Base-by-base conservation (phyloP, 2,888 invertebrate species). In the Hemistola chrysoprasaria region DNA sequence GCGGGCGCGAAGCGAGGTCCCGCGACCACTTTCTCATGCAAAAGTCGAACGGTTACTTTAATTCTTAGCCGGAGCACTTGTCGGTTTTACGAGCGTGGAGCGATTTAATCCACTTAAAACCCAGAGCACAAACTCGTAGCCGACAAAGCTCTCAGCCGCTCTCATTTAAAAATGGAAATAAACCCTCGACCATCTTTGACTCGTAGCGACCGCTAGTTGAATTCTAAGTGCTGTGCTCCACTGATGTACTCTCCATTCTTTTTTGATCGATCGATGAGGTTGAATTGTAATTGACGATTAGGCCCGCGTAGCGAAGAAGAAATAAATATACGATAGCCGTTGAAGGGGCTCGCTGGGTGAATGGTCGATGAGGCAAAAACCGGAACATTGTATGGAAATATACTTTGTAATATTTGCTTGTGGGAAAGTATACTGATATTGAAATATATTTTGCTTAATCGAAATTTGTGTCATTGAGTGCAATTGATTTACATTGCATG, bases 41-140 rank as follows among this genome's bases (percentile, higher is more conserved):
- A 86, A 88, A 86, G 86, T 86, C 86, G 84, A 86, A 88, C 75
- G 67, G 84, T 87, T 85, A 87, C 86, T 87, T 87, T 86, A 87
- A 87, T 87, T 87, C 85, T 85, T 85, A 78, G 84, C 82, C 75
- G 59, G 62, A 81, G 84, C 85, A 87, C 86, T 87, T 88, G 87
- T 87, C 86, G 86, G 86, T 86, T 88, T 86, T 88, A 87, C 86
- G 86, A 87, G 85, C 86, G 81, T 81, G 68, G 81, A 85, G 86
- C 86, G 86, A 86, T 89, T 89, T 89, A 90, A 89, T 89, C 90
- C 90, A 90, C 89, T 90, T 90, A 89, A 88, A 90, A 89, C 87
- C 80, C 87, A 80, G 79, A 86, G 86, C 87, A 87, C 86, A 86
- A 82, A 80, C 87, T 86, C 81, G 57, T 64, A 77, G 80, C 87